Conservation (phyloP, 2,113 vertebrate genomes). For the Podarcis raffonei region DNA sequence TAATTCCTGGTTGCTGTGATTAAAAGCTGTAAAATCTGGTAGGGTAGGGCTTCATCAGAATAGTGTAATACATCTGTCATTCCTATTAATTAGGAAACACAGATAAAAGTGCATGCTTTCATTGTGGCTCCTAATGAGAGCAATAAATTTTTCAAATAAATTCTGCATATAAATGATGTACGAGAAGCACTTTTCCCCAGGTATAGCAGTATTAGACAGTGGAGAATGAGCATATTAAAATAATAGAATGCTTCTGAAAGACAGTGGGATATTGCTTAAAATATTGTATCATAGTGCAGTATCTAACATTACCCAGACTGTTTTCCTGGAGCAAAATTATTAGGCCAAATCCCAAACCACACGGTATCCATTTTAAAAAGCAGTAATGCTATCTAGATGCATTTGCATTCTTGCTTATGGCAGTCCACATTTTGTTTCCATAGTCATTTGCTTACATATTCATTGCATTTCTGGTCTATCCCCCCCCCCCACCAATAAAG, state of each 20-base stretch:
- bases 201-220: background rate
- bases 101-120: conserved; percentile 55
- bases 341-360: background rate
- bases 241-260: background rate
- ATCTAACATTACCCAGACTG: background rate
- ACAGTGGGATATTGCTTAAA: background rate
- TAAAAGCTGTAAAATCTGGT: conserved; percentile 54
- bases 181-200: background rate
- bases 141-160: background rate
- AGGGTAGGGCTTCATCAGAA: conserved; percentile 60
- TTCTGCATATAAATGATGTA: background rate
- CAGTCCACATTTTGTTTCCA: background rate
- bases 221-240: background rate
- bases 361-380: background rate
- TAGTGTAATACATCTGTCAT: conserved; percentile 67
- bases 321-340: background rate
- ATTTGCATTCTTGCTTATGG: background rate
- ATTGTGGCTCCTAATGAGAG: conserved; percentile 59
- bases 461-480: too few species aligned
- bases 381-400: background rate
- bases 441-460: background rate
- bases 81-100: conserved; percentile 66
- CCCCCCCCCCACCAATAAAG: too few species aligned
- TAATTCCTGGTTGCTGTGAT: conserved; percentile 67
- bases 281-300: too few species aligned